Evolutionary conservation across 2,113 vertebrate species (phyloP), one percentile per base, ranked within the genome.

Genomic region (Edolisoma coerulescens): DNA sequence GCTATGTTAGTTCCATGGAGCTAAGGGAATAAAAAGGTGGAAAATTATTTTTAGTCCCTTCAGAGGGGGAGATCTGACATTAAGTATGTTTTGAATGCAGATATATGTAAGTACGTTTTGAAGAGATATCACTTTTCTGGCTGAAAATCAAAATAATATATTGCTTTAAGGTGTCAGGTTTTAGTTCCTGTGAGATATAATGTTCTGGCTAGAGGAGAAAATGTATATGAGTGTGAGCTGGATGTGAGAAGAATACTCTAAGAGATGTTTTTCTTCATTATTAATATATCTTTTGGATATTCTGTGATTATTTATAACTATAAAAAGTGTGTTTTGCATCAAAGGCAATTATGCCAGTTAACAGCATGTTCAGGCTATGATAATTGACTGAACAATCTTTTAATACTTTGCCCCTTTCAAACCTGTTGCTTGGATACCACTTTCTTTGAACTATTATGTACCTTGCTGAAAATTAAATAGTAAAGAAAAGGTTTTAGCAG

Each of bases 361-460:
- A 65, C 94, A 96, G 84, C 74, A 82, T 95, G 79, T 90, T 97
- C 91, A 83, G 83, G 68, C 91, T 90, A 76, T 93, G 94, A 90
- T 95, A 95, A 97, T 89, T 95, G 91, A 90, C 45, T 89, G 91
- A 95, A 93, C 61, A 96, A 37, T 91, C 86, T 93, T 86, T 84
- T 87, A 96, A 87, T 95, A 85, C 67, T 86, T 96, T 89, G 88
- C 84, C 91, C 76, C 76, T 85, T 95, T 94, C 79, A 95, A 86
- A 96, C 94, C 76, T 95, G 97, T 97, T 97, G 96, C 96, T 97
- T 96, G 95, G 96, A 95, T 95, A 97, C 96, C 95, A 92, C 60
- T 90, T 96, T 94, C 78, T 92, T 90, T 89, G 73, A 93, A 94
- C 76, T 93, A 54, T 93, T 85, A 76, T 85, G 81, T 93, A 89